These are phyloP conservation scores for Drosophila ogumai DNA, from an alignment of 1,140 invertebrate species.

Conservation along the genomic window DNA sequence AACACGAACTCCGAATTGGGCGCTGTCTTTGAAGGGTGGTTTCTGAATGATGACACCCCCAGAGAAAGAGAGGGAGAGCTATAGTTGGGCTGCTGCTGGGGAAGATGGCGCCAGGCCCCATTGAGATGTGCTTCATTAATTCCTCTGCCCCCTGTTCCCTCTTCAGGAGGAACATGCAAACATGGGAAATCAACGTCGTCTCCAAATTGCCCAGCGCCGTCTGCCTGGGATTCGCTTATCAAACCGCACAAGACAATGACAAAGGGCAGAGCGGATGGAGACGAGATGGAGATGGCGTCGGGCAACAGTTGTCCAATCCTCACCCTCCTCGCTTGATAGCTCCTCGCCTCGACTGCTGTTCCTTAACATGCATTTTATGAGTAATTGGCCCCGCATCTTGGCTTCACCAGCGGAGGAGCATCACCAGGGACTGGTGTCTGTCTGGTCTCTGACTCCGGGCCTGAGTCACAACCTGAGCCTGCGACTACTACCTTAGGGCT, in stretches of 20 bases:
- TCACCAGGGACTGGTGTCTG: conserved; percentile 25
- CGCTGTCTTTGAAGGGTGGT: conserved; percentile 39
- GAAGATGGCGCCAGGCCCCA: conserved; percentile 47
- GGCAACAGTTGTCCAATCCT: conserved; percentile 73
- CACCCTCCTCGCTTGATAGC: conserved; percentile 13
- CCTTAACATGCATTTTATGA: conserved; percentile 84
- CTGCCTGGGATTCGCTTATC: conserved; percentile 65
- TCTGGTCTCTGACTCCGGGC: conserved; percentile 27
- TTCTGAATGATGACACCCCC: conserved; percentile 14
- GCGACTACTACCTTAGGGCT: conserved; percentile 63
- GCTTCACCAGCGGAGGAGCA: conserved; percentile 54
- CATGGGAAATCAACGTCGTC: conserved; percentile 68
- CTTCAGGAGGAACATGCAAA: conserved; percentile 57
- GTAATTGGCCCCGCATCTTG: conserved; percentile 79
- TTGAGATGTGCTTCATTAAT: conserved; percentile 53
- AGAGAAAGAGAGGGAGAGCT: neutral
- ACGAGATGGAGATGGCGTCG: conserved; percentile 55
- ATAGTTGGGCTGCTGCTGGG: conserved; percentile 5
- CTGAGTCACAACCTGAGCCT: conserved; percentile 53
- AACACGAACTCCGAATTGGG: conserved; percentile 43
- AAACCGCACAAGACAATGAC: conserved; percentile 79
- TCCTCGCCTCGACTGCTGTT: conserved; percentile 41
- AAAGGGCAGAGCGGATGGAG: conserved; percentile 68
- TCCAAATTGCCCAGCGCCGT: conserved; percentile 64
- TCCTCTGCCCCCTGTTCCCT: conserved; percentile 11